These are phyloP conservation scores for Neogale vison DNA, from an alignment of 2,113 vertebrate genomes.

Conservation along the genomic window DNA sequence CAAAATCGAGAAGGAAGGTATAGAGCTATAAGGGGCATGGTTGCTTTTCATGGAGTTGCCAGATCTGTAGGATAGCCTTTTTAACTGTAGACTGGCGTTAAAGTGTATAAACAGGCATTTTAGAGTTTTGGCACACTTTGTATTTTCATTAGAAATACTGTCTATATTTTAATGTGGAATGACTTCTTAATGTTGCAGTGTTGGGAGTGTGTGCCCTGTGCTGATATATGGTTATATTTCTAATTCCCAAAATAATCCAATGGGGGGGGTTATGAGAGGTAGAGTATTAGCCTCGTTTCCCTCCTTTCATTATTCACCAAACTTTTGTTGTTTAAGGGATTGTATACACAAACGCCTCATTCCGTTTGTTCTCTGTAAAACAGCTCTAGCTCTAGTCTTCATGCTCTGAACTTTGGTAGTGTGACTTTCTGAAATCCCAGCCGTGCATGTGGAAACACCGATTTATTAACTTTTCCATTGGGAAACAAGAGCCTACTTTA, in stretches of 20 bases:
- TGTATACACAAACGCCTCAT: not conserved
- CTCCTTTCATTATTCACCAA: not conserved
- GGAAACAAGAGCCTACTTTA: conserved; percentile 27
- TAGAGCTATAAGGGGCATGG: not conserved
- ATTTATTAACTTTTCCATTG: conserved; percentile 19
- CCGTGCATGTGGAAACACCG: not conserved
- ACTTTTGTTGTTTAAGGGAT: not conserved
- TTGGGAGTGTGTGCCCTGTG: not conserved
- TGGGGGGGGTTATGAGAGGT: not conserved
- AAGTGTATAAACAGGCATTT: not conserved
- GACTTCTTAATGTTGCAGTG: not conserved
- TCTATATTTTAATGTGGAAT: not conserved
- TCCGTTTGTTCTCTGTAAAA: not conserved
- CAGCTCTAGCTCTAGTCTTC: not conserved
- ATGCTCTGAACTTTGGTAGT: not conserved
- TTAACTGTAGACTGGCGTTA: not conserved
- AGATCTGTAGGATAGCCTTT: not conserved
- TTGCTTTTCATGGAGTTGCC: not conserved
- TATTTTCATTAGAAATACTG: not conserved
- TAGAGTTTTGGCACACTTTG: not conserved
- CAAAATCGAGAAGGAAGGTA: not conserved
- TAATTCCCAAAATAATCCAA: not conserved
- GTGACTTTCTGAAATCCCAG: conserved; percentile 5
- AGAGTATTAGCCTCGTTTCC: not conserved
- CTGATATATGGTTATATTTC: not conserved